Conservation (phyloP, 2,888 invertebrate species). For the Pasiphila rectangulata region DNA sequence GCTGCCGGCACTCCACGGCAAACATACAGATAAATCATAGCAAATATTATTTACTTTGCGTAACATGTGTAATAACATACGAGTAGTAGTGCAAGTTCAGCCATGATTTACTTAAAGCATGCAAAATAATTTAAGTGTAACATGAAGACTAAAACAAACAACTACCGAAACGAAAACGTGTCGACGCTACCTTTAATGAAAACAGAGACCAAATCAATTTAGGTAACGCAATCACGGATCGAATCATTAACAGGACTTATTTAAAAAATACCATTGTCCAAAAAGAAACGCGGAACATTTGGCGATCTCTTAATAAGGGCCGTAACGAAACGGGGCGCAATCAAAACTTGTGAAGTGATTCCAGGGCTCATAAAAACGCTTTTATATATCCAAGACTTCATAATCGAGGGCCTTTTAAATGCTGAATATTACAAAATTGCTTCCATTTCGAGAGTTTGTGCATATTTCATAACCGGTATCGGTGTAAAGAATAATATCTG, state of each 20-base stretch:
- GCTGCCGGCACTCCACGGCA: too few relatives aligned
- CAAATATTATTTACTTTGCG: too few relatives aligned
- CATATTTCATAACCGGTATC: constrained; percentile 40
- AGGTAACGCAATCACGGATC: constrained; percentile 40
- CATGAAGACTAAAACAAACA: too few relatives aligned
- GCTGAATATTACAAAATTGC: constrained; percentile 52
- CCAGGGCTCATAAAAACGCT: constrained; percentile 55
- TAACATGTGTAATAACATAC: too few relatives aligned
- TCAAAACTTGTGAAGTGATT: constrained; percentile 52
- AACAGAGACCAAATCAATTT: constrained; percentile 21
- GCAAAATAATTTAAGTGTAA: too few relatives aligned
- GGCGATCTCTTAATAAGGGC: constrained; percentile 55
- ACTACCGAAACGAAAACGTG: too few relatives aligned
- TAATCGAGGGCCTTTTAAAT: constrained; percentile 49
- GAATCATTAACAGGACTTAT: constrained; percentile 42
- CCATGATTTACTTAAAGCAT: too few relatives aligned
- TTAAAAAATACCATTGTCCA: constrained; percentile 42
- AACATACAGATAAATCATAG: too few relatives aligned
- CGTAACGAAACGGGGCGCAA: constrained; percentile 50
- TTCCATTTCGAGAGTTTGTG: constrained; percentile 42
- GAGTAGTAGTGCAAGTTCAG: too few relatives aligned
- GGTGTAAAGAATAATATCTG: constrained; percentile 29
- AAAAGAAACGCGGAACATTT: constrained; percentile 43
- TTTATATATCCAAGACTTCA: constrained; percentile 52
- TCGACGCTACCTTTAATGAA: too few relatives aligned